Base-by-base conservation (phyloP, 2,113 vertebrate genomes). In the Scartelaos histophorus region DNA sequence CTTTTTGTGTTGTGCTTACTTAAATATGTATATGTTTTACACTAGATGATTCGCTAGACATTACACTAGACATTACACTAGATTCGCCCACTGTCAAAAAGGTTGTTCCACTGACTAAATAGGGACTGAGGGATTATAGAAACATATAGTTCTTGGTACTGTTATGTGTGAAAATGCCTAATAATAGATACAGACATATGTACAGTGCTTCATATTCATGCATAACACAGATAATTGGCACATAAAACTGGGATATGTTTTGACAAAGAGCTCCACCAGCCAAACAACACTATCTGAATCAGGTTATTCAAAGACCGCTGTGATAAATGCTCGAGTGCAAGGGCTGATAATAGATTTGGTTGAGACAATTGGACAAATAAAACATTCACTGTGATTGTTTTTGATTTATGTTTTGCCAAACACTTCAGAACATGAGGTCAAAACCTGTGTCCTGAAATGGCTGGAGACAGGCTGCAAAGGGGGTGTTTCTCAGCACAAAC, bases 401-500 rank as follows among this genome's bases (percentile, higher is more conserved):
- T 61, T 61, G 13, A 25, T 29, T 29, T 60, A 7, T 60, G 24
- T 25, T 60, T 29, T 25, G 24, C 57, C 13, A 29, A 29, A 34
- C 57, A 60, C 57, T 60, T 29, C 5, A 25, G 21, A 58, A 15
- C 5, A 22, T 25, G 2, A 43, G 12, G 56, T 13, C 54, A 24
- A n/a, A 57, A 57, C 24, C 21, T 24, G 22, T 24, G 56, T 58
- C 22, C 24, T 24, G 56, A 25, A 15, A 25, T 24, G 22, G 25
- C 7, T 29, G 15, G 6, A 35, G 15, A 62, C 10, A 35, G 25
- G 7, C 79, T 73, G 72, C 0, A 43, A 79, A 21, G 56, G 19
- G 19, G 65, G 67, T 69, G 70, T 78, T 54, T 73, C 68, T 67
- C 70, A 70, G 66, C 56, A 78, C 80, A 77, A 24, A 22, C 54